Conservation (phyloP, 2,888 invertebrate genomes). For the Drosophila kanekoi region DNA sequence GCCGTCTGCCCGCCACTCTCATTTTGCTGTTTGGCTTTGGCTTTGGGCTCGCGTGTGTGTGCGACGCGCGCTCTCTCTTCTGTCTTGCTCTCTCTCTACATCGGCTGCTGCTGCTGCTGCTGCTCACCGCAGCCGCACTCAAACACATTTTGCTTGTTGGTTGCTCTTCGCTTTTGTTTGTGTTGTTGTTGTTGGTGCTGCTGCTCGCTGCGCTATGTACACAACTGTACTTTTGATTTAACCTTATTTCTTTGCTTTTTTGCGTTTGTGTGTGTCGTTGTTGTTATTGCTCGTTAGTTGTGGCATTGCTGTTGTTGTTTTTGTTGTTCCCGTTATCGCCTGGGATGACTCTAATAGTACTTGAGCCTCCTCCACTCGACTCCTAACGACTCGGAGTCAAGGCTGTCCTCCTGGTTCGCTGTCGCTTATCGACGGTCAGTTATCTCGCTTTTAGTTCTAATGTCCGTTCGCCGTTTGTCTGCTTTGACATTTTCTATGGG, state of each 20-base stretch:
- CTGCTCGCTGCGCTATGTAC: slow-evolving; percentile 79
- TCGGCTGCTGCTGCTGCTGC: slow-evolving; percentile 45
- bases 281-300: slow-evolving; percentile 42
- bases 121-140: slow-evolving; percentile 73
- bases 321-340: slow-evolving; percentile 51
- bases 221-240: slow-evolving; percentile 84
- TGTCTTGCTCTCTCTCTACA: slow-evolving; percentile 53
- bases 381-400: slow-evolving; percentile 15
- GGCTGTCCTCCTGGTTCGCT: slow-evolving; percentile 26
- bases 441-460: slow-evolving; percentile 20
- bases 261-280: slow-evolving; percentile 35
- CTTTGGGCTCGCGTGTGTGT: slow-evolving; percentile 70
- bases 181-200: slow-evolving; percentile 66
- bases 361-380: slow-evolving; percentile 18
- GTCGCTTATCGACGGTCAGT: slow-evolving; percentile 40
- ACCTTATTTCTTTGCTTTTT: slow-evolving; percentile 80
- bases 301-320: slow-evolving; percentile 18
- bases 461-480: neutral
- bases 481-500: slow-evolving; percentile 7
- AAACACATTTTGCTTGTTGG: slow-evolving; percentile 76
- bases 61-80: slow-evolving; percentile 68
- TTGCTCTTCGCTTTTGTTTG: slow-evolving; percentile 78
- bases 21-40: slow-evolving; percentile 52
- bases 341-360: slow-evolving; percentile 49
- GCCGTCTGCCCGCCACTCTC: slow-evolving; percentile 56